phyloP scores from a whole-genome alignment of 2,797 vertebrate species.

The Dipus sagitta region DNA sequence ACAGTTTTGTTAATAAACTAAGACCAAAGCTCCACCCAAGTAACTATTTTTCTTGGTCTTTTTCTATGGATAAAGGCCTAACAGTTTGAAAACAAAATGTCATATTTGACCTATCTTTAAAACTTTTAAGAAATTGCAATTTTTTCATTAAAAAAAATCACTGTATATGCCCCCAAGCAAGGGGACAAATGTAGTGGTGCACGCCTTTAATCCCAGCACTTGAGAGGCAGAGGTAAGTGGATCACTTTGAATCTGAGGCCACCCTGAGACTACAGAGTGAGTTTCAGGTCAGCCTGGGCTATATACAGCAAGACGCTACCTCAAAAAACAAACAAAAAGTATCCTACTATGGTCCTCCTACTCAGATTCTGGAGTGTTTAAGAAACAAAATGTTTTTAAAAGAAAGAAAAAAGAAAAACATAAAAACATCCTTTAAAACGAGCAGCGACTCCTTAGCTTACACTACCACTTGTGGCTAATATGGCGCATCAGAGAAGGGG shows the following conservation, averaged over 20 bases:
- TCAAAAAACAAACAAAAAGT: too few relatives aligned
- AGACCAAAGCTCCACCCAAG: constrained; percentile 68
- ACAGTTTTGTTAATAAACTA: constrained; percentile 70
- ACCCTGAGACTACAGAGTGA: too few relatives aligned
- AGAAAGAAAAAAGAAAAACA: background rate
- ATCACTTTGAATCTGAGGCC: too few relatives aligned
- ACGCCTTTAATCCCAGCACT: too few relatives aligned
- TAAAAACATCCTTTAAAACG: background rate
- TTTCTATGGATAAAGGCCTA: constrained; percentile 5
- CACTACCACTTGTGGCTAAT: background rate
- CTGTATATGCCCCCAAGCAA: background rate
- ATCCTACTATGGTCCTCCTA: background rate
- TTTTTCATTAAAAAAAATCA: background rate
- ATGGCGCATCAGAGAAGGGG: background rate
- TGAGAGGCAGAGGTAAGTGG: too few relatives aligned
- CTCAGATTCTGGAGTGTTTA: constrained; percentile 21
- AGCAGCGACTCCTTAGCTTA: background rate
- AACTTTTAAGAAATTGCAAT: constrained; percentile 28
- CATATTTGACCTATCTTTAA: background rate
- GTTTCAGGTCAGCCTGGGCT: too few relatives aligned
- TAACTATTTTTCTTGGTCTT: constrained; percentile 30
- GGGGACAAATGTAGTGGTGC: too few relatives aligned
- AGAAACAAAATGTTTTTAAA: constrained; percentile 32
- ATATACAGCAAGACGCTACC: too few relatives aligned
- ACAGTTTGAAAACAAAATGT: background rate